Evolutionary conservation across 2,113 vertebrate genomes (phyloP).

Genomic region (Salvelinus fontinalis): DNA sequence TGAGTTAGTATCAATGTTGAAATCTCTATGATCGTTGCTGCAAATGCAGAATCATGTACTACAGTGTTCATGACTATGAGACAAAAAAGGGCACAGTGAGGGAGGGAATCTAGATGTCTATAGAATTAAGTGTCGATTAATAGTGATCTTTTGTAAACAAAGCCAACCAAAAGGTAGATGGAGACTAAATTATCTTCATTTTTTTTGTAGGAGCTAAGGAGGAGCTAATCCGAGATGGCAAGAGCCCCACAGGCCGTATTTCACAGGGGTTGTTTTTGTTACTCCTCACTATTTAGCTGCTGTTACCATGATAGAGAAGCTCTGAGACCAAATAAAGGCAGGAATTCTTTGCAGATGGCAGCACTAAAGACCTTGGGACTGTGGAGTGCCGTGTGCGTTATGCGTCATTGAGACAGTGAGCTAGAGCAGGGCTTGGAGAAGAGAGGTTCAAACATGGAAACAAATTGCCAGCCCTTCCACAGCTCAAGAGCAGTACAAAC

Average conservation of each 20-base stretch:
- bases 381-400: not conserved
- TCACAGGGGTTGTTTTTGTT: constrained; percentile 41
- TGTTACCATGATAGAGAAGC: constrained; percentile 33
- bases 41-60: too few relatives aligned
- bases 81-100: not conserved
- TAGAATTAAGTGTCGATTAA: not conserved
- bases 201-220: not conserved
- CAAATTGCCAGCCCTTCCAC: constrained; percentile 14
- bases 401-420: constrained; percentile 23
- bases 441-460: constrained; percentile 9
- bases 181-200: constrained; percentile 21
- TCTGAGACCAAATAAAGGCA: constrained; percentile 48
- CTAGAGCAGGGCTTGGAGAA: constrained; percentile 23
- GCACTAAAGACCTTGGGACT: not conserved
- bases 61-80: not conserved
- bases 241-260: constrained; percentile 27
- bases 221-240: constrained; percentile 35
- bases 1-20: too few relatives aligned
- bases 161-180: constrained; percentile 8
- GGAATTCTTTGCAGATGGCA: constrained; percentile 36
- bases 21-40: too few relatives aligned
- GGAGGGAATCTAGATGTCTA: not conserved
- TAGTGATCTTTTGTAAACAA: not conserved
- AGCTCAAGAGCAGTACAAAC: constrained; percentile 12
- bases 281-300: constrained; percentile 32